Evolutionary conservation across 92 coral and sea anemone genomes (phyloP).

Genomic region (Parazoanthus swiftii): DNA sequence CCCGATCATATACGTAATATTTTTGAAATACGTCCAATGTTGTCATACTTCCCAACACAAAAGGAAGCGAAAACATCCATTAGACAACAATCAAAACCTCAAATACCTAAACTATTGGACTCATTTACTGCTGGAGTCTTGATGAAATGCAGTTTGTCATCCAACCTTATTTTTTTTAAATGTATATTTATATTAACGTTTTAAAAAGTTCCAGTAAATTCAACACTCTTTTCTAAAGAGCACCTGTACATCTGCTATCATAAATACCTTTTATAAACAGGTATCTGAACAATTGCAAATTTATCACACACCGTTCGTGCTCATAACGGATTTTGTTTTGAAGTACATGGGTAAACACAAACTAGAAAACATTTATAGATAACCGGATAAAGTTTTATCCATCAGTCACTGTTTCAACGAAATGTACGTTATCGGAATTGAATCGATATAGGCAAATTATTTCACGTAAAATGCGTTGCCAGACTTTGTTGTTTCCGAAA

Average conservation of each 20-base stretch:
- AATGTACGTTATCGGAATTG: neutral
- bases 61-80: neutral
- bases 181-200: neutral
- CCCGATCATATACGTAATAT: neutral
- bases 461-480: no score
- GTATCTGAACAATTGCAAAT: neutral
- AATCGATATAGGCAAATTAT: no score
- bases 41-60: neutral
- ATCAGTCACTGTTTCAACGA: neutral
- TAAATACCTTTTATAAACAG: no score
- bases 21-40: constrained; percentile 9
- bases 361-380: neutral
- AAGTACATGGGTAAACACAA: neutral
- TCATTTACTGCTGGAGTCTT: neutral
- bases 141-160: neutral
- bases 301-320: neutral
- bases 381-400: neutral
- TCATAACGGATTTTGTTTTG: neutral
- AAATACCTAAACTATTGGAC: neutral
- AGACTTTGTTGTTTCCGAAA: no score
- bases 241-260: neutral
- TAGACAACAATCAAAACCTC: neutral
- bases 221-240: no score
- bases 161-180: neutral
- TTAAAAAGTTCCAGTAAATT: neutral